phyloP scores from a whole-genome alignment of 2,113 vertebrate genomes.

The Corythornis madagascariensis region DNA sequence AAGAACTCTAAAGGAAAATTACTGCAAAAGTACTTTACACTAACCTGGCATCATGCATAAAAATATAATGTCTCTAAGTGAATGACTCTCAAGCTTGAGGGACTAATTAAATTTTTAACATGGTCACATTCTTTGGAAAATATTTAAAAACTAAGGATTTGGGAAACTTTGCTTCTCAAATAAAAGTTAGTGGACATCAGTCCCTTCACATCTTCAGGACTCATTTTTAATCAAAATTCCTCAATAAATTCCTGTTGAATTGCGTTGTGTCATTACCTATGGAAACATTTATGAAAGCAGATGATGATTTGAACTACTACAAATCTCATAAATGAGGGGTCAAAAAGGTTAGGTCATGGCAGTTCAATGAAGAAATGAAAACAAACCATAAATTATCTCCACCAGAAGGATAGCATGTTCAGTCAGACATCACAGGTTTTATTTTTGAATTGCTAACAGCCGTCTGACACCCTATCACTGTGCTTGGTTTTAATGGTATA shows the following conservation, averaged over 20 bases:
- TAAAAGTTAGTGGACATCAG: conserved; percentile 27
- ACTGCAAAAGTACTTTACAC: conserved; percentile 41
- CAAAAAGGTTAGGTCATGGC: conserved; percentile 42
- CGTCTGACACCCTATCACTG: not conserved
- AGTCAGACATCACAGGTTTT: conserved; percentile 34
- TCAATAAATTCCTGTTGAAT: conserved; percentile 43
- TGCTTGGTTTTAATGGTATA: not conserved
- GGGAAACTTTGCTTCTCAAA: conserved; percentile 53
- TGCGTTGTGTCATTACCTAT: conserved; percentile 47
- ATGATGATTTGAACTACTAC: conserved; percentile 42
- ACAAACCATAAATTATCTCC: conserved; percentile 58
- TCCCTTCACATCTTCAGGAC: conserved; percentile 24
- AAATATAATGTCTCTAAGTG: conserved; percentile 44
- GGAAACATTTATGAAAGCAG: conserved; percentile 50
- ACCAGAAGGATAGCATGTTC: conserved; percentile 36
- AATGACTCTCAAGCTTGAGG: conserved; percentile 45
- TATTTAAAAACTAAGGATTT: conserved; percentile 35
- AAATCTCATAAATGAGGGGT: conserved; percentile 40
- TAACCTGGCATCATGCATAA: conserved; percentile 39
- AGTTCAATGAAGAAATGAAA: conserved; percentile 64
- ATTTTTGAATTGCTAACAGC: not conserved
- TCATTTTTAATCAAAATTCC: conserved; percentile 50
- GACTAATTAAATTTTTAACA: conserved; percentile 64
- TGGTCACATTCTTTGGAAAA: conserved; percentile 66
- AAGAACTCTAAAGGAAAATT: conserved; percentile 55